Evolutionary conservation across 1,140 invertebrate genomes (phyloP).

Genomic region (Drosophila mayri): DNA sequence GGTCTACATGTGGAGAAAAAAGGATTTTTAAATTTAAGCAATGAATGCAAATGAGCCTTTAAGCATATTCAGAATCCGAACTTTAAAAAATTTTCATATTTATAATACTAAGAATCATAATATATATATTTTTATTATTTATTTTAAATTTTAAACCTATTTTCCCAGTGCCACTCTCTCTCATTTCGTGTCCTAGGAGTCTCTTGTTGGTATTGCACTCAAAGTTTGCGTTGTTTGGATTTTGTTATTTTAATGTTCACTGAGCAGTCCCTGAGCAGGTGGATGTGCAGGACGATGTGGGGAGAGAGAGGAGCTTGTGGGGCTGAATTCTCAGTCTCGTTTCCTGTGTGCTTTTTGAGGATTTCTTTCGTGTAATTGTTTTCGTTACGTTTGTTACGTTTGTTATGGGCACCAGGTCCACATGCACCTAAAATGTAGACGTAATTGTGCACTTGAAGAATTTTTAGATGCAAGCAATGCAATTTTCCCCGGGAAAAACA

Average conservation of each 20-base stretch:
- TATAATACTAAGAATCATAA: not conserved
- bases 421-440: slow-evolving; percentile 68
- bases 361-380: slow-evolving; percentile 81
- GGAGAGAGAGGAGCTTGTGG: not conserved
- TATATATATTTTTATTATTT: too few relatives aligned
- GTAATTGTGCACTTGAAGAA: slow-evolving; percentile 65
- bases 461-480: not conserved
- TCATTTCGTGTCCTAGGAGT: slow-evolving; percentile 13
- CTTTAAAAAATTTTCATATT: not conserved
- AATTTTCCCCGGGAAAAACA: not conserved
- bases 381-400: slow-evolving; percentile 80
- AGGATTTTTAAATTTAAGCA: not conserved
- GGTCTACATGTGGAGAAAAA: not conserved
- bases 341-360: slow-evolving; percentile 73
- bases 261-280: slow-evolving; percentile 40
- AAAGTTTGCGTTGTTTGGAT: slow-evolving; percentile 81
- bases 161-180: slow-evolving; percentile 9
- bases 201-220: slow-evolving; percentile 70
- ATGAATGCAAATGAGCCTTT: not conserved
- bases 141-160: not conserved
- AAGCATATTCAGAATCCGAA: not conserved
- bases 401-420: slow-evolving; percentile 74
- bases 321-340: slow-evolving; percentile 51
- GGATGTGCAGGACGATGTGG: not conserved
- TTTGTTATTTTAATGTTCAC: slow-evolving; percentile 78